Evolutionary conservation across 1,140 invertebrate genomes (phyloP).

Genomic region (Drosophila pectinifera): DNA sequence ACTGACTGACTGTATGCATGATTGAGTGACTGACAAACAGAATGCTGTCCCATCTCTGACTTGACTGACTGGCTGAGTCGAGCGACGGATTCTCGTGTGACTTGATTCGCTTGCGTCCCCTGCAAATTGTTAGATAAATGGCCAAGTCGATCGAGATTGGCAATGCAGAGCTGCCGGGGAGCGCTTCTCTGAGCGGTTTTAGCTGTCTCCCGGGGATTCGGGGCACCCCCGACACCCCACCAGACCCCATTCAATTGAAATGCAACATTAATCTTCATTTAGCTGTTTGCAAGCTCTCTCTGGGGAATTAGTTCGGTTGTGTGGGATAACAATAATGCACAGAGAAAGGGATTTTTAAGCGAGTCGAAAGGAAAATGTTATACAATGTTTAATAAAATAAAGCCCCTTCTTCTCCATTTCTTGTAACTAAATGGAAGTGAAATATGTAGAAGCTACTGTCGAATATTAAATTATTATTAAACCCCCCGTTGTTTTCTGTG

Average conservation of each 20-base stretch:
- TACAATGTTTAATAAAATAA: no score
- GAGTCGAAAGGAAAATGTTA: background rate
- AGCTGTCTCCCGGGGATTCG: conserved; percentile 23
- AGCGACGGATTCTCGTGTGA: conserved; percentile 35
- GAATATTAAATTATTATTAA: no score
- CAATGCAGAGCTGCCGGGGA: conserved; percentile 25
- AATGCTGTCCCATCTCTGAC: conserved; percentile 34
- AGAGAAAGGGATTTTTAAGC: background rate
- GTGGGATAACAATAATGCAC: conserved; percentile 12
- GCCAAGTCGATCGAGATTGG: conserved; percentile 63
- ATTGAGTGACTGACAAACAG: conserved; percentile 34
- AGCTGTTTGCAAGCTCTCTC: conserved; percentile 49
- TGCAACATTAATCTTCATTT: conserved; percentile 74
- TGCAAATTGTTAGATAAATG: conserved; percentile 72
- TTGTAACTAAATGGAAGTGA: no score
- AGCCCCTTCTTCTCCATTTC: no score
- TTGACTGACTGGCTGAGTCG: conserved; percentile 34
- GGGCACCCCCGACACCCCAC: conserved; percentile 5
- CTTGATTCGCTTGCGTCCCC: conserved; percentile 28
- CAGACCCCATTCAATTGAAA: conserved; percentile 26
- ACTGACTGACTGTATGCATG: conserved; percentile 24
- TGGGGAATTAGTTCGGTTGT: conserved; percentile 24
- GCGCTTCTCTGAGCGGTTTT: conserved; percentile 36
- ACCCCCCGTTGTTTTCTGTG: background rate
- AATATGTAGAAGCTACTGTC: background rate